Base-by-base conservation (phyloP, 37 sponge, comb jelly and placozoan genomes). In the Ephydatia muelleri region DNA sequence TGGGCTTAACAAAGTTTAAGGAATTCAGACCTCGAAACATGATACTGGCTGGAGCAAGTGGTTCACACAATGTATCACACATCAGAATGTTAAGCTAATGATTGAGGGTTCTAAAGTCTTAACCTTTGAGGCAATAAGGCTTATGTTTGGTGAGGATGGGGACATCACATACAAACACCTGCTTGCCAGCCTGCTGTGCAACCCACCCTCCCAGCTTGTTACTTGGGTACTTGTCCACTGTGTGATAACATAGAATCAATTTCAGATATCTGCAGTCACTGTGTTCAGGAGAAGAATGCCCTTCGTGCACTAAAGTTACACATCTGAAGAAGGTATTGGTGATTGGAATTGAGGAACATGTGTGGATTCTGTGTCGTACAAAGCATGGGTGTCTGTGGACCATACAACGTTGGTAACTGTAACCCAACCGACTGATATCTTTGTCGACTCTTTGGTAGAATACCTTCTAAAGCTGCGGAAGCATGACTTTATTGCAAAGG, bases 161-260 rank as follows among this genome's bases (percentile, higher is more conserved):
- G 57, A 57, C 57, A 21, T 57, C 57, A 35, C 43, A 5, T 86
- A 86, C 38, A 36, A 80, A 26, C 77, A 65, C 30, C 43, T 47
- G 25, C 27, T 72, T 43, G 72, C 82, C 40, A 28, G 40, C 38
- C 27, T 82, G 5, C 26, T 82, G 27, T 82, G 72, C 33, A 82
- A 82, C 29, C 82, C 82, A 48, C 72, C n/a, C 82, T 33, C 29
- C 72, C 82, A 47, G 38, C 29, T 27, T 82, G 82, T 71, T 82
- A 82, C 57, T 29, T 82, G 35, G 26, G 70, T 5, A 37, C 32
- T 35, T 80, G 82, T 71, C 14, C 57, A 5, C 57, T 14, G 57
- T 57, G 57, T 57, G 57, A 14, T 57, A 57, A 16, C 19, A 16
- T 16, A 4, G 57, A 57, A 14, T 5, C 19, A 57, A 57, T 57